Evolutionary conservation across 2,113 vertebrate species (phyloP), one percentile per base, ranked within the genome.

Genomic region (Cephalopholis sonnerati): DNA sequence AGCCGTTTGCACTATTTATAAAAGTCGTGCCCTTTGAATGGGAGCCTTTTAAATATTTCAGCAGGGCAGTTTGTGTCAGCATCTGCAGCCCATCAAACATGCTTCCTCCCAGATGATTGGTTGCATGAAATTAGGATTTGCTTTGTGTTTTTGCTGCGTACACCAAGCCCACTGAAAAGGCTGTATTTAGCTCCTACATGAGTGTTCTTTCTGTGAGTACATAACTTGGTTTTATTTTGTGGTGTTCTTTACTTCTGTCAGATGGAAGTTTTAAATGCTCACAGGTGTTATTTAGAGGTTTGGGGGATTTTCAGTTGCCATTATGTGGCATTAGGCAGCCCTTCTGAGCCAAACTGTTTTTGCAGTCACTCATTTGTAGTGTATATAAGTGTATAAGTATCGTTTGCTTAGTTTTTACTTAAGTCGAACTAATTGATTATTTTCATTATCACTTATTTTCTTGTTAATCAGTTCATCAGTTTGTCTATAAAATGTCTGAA

Each of bases 1-100:
- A 78, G 80, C 41, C 41, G 18, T 79, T 74, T 64, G 70, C 70
- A 68, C 58, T 55, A 85, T 90, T 88, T 89, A 66, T 87, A 75
- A 88, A 83, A 82, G 77, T 50, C 15, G 12, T 67, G 32, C 64
- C 81, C 78, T 84, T 79, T 54, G 20, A 65, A 73, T 71, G 41
- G 24, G 7, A 74, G 61, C 3, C 54, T 25, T 87, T 79, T 84
- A 75, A 78, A 85, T 86, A 78, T 87, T 74, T 83, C 64, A 81
- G 64, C 50, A 27, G 81, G 81, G 62, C 66, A 74, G 61, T 74
- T 62, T 64, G 65, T 74, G 87, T 78, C 78, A 50, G 68, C 44
- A 54, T 88, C 69, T 66, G 65, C 44, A 57, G 36, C 41, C 36
- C n/a, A 65, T 70, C 54, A 62, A 69, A 65, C 67, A 73, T 17